Evolutionary conservation across 2,797 vertebrate genomes (phyloP).

Genomic region (Gymnodraco acuticeps): DNA sequence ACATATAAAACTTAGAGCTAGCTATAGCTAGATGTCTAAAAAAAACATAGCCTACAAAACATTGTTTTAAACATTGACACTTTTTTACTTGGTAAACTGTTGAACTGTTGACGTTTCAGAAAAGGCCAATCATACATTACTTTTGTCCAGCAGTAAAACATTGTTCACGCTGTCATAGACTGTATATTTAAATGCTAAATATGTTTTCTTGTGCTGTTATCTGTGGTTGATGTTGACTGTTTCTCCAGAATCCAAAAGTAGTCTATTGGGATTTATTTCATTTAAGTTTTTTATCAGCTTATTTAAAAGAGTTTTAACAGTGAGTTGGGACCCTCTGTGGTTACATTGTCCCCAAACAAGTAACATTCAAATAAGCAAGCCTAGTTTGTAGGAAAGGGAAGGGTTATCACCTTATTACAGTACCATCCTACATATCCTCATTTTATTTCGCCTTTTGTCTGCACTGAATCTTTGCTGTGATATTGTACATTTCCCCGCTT

Average conservation of each 20-base stretch:
- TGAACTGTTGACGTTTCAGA: not conserved
- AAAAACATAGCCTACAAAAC: too few relatives aligned
- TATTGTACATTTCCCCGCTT: too few relatives aligned
- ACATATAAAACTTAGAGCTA: too few relatives aligned
- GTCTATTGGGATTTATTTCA: not conserved
- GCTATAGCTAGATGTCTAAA: too few relatives aligned
- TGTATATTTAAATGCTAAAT: not conserved
- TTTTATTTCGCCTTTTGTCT: too few relatives aligned
- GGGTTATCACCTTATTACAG: not conserved
- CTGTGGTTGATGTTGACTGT: not conserved
- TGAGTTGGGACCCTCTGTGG: not conserved
- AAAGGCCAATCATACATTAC: not conserved
- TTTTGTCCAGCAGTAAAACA: not conserved
- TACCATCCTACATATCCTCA: not conserved
- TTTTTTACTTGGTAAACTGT: not conserved
- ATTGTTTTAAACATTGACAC: not conserved
- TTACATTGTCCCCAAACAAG: not conserved
- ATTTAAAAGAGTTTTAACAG: not conserved
- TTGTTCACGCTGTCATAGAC: not conserved
- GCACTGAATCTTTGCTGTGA: too few relatives aligned
- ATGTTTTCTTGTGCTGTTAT: not conserved
- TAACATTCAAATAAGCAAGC: not conserved
- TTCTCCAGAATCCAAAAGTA: not conserved
- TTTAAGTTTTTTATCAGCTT: not conserved
- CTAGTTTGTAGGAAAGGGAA: not conserved